Evolutionary conservation across 2,113 vertebrate species (phyloP).

Genomic region (Phalacrocorax carbo): DNA sequence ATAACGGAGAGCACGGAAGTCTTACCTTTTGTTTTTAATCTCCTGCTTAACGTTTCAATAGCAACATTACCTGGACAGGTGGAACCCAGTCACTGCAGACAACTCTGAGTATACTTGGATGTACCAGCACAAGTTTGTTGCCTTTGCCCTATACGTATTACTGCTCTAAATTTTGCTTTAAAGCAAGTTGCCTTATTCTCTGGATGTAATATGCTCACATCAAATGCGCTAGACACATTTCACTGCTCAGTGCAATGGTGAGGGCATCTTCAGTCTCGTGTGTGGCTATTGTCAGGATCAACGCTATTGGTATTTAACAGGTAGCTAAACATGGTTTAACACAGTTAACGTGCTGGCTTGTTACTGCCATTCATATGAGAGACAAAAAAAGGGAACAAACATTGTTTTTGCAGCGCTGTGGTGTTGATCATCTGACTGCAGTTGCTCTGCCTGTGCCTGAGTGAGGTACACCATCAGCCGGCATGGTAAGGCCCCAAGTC

Average conservation of each 20-base stretch:
- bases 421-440: not conserved
- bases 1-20: not conserved
- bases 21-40: not conserved
- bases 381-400: not conserved
- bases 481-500: not conserved
- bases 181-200: not conserved
- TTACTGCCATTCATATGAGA: not conserved
- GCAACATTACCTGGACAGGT: not conserved
- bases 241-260: not conserved
- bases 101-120: not conserved
- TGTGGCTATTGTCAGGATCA: not conserved
- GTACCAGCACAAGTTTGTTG: not conserved
- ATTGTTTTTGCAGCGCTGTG: not conserved
- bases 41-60: not conserved
- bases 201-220: not conserved
- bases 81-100: not conserved
- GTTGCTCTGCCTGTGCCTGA: fast-evolving
- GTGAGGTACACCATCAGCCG: not conserved
- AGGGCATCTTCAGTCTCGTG: not conserved
- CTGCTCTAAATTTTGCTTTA: not conserved
- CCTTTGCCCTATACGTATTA: not conserved
- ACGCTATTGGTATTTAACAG: not conserved
- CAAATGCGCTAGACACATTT: no score
- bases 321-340: not conserved
- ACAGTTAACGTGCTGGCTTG: fast-evolving